Evolutionary conservation across 2,888 invertebrate species (phyloP).

Genomic region (Caenorhabditis angaria): DNA sequence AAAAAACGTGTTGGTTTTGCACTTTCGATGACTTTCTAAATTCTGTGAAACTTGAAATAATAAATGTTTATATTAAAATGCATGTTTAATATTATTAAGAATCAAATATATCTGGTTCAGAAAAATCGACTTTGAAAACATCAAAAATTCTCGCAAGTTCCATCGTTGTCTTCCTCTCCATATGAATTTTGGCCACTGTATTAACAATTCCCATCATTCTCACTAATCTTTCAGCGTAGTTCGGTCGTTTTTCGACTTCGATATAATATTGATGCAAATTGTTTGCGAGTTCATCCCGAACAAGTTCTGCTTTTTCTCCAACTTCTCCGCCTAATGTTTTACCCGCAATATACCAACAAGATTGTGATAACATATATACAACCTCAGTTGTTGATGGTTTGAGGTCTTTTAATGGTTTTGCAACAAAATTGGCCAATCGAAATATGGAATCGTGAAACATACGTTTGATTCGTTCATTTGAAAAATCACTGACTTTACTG

Average conservation of each 20-base stretch:
- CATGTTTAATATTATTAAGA: slow-evolving; percentile 14
- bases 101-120: slow-evolving; percentile 40
- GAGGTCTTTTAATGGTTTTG: slow-evolving; percentile 33
- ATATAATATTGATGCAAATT: slow-evolving; percentile 35
- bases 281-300: slow-evolving; percentile 27
- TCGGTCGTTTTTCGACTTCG: background rate
- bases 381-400: slow-evolving; percentile 32
- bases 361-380: slow-evolving; percentile 44
- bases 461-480: slow-evolving; percentile 22
- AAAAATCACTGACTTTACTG: slow-evolving; percentile 33
- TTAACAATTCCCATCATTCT: slow-evolving; percentile 43
- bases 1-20: slow-evolving; percentile 13
- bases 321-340: background rate
- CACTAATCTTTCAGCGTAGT: slow-evolving; percentile 24
- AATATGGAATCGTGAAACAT: slow-evolving; percentile 41
- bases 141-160: slow-evolving; percentile 53
- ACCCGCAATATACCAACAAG: slow-evolving; percentile 49
- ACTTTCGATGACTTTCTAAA: background rate
- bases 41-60: background rate
- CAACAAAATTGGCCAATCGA: slow-evolving; percentile 28
- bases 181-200: slow-evolving; percentile 31
- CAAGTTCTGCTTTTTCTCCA: slow-evolving; percentile 10
- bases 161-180: slow-evolving; percentile 42
- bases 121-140: slow-evolving; percentile 50
- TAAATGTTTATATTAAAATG: background rate